Evolutionary conservation across 2,113 vertebrate species (phyloP), one percentile per base, ranked within the genome.

Genomic region (Orthonyx spaldingii): DNA sequence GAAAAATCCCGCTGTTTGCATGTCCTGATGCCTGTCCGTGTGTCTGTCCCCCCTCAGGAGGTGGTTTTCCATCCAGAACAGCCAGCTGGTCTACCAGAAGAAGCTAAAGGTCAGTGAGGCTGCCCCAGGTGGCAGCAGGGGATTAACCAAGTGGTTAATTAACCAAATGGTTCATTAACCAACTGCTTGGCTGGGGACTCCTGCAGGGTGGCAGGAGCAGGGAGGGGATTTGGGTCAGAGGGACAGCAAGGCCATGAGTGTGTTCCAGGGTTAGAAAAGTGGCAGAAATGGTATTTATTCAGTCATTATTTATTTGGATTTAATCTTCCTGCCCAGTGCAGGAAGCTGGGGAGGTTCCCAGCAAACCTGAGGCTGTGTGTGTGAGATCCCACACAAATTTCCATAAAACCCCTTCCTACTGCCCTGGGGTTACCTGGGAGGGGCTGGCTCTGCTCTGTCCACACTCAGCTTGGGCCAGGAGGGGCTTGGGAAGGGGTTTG

Each of bases 41-140:
- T 89, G 65, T 66, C 50, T 68, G 50, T 85, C 17, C 47, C 42
- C 72, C 88, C 69, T 23, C 78, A 99, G 99, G 97, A 98, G 99
- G 77, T 99, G 99, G 99, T 99, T 99, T 94, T 99, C 99, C 97
- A 99, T 99, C 88, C 99, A 99, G 97, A 99, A 99, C 97, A 99
- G 99, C 95, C 99, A 99, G 97, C 98, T 99, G 97, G 99, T 99
- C 37, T 99, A 99, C 97, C 99, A 99, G 98, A 99, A 99, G 80
- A 99, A 99, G 94, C 98, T 99, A 68, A 99, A 99, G 98, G 99
- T 98, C 95, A 95, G 98, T 97, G 61, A 32, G 35, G 44, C 28
- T 28, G 13, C 32, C 57, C n/a, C 12, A 4, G 66, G 11, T 28
- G 60, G 41, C 28, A 4, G 16, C 50, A 46, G 57, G 20, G 10